Evolutionary conservation across 2,797 vertebrate species (phyloP), one percentile per base, ranked within the genome.

Genomic region (Scleropages formosus): DNA sequence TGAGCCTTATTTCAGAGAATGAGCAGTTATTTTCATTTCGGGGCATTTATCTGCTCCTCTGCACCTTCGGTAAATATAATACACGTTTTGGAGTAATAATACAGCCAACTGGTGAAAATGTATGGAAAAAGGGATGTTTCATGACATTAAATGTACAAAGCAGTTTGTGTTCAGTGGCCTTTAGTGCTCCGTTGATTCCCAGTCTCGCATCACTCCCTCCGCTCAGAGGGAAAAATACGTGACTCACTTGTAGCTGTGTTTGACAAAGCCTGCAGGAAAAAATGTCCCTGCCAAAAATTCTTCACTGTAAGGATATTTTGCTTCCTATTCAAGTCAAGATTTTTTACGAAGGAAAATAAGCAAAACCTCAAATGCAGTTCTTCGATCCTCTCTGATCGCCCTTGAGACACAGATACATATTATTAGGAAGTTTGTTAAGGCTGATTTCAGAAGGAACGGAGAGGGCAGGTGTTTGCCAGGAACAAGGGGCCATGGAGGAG

Each of bases 171-270:
- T 47, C 10, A 47, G 10, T 49, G 47, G 46, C 67, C 67, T 69
- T 69, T 22, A 8, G 24, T 47, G 49, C 46, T 69, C 89, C 89
- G 87, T 89, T 85, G 90, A 90, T 92, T 92, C 88, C 89, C 89
- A 89, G 90, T 90, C 89, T 89, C 90, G 88, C 90, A 88, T 91
- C 91, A 89, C 86, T 88, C 89, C 89, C 86, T 92, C 90, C 92
- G 90, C 90, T 91, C 90, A 88, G 90, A 91, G 89, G 86, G 87
- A 90, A 93, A 93, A 92, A 92, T 91, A 90, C 90, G 92, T 91
- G 90, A 93, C 89, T 89, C 86, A 87, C 85, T 88, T 87, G 87
- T 84, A 82, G 85, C 84, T 87, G 87, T 83, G 88, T 88, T 89
- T 89, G 90, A 90, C 89, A 85, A 86, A 86, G 86, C 89, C 90